A percentile compares a stretch with the other conserved stretches of the same genome.
Evolutionary conservation across 2,888 invertebrate genomes (phyloP).

Genomic region (Proisotoma minuta): DNA sequence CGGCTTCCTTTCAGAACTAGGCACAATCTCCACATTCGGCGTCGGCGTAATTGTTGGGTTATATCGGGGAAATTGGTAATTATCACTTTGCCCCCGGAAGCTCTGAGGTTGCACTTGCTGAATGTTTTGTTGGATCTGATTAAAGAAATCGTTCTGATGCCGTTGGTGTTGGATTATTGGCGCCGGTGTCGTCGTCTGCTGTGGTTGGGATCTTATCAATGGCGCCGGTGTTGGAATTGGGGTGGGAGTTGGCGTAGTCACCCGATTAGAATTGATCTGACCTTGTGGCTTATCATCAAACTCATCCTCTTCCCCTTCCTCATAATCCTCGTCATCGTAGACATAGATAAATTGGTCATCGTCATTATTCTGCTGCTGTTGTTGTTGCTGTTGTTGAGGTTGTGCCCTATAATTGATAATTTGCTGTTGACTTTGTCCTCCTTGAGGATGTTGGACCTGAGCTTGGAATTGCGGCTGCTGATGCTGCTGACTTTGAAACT

Average conservation of each 20-base stretch:
- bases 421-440: neutral
- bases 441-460: too few species aligned
- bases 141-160: constrained; percentile 15
- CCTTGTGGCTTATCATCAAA: constrained; percentile 19
- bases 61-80: neutral
- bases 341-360: constrained; percentile 43
- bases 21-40: constrained; percentile 44
- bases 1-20: constrained; percentile 45
- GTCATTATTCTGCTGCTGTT: constrained; percentile 7
- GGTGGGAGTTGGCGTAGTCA: constrained; percentile 19
- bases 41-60: constrained; percentile 21
- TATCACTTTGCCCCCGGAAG: neutral
- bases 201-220: constrained; percentile 12
- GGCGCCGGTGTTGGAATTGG: neutral
- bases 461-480: too few species aligned
- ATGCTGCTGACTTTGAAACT: neutral
- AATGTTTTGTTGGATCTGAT: neutral
- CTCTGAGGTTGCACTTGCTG: constrained; percentile 11
- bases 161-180: constrained; percentile 10
- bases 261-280: constrained; percentile 27
- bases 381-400: neutral
- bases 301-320: constrained; percentile 27
- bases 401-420: constrained; percentile 23
- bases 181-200: constrained; percentile 6
- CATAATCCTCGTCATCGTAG: constrained; percentile 46